A percentile compares a stretch with the other conserved stretches of the same genome.
These are phyloP conservation scores for Pegea sp. DNA, from an alignment of 23 tunicate species.

Conservation along the genomic window DNA sequence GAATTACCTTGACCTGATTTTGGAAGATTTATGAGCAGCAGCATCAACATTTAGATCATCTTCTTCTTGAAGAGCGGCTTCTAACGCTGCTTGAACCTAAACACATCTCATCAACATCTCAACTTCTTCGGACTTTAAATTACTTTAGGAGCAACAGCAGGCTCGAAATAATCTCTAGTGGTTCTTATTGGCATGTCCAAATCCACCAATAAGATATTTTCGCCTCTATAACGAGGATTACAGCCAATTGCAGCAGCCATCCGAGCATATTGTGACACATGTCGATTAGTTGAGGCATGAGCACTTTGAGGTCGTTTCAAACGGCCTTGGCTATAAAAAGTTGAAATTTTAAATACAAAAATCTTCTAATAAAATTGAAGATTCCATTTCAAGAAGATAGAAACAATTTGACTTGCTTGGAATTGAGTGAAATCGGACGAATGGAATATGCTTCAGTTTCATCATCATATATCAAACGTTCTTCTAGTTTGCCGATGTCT, in stretches of 20 bases:
- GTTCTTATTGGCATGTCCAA: conserved; percentile 92
- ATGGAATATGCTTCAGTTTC: conserved; percentile 36
- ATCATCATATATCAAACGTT: conserved; percentile 35
- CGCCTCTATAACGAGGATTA: conserved; percentile 67
- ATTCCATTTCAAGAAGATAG: neutral
- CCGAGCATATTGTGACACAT: conserved; percentile 52
- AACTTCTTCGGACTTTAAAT: neutral
- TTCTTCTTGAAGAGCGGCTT: conserved; percentile 86
- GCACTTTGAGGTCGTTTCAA: conserved; percentile 96
- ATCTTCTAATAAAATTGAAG: neutral
- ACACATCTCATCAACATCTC: neutral
- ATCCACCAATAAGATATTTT: conserved; percentile 78
- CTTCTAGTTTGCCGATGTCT: conserved; percentile 46
- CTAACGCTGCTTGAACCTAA: conserved; percentile 87
- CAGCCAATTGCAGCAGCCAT: conserved; percentile 71
- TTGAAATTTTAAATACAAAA: neutral
- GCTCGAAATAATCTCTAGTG: conserved; percentile 78
- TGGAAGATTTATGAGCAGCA: conserved; percentile 29
- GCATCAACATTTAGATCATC: conserved; percentile 73
- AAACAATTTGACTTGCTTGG: conserved; percentile 9
- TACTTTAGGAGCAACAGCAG: conserved; percentile 78
- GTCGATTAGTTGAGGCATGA: conserved; percentile 34
- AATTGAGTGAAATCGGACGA: conserved; percentile 9
- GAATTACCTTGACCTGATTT: conserved; percentile 15
- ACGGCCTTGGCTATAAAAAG: conserved; percentile 30